phyloP scores from a whole-genome alignment of 64 coral and sea anemone genomes.

The Cladopsammia gracilis region DNA sequence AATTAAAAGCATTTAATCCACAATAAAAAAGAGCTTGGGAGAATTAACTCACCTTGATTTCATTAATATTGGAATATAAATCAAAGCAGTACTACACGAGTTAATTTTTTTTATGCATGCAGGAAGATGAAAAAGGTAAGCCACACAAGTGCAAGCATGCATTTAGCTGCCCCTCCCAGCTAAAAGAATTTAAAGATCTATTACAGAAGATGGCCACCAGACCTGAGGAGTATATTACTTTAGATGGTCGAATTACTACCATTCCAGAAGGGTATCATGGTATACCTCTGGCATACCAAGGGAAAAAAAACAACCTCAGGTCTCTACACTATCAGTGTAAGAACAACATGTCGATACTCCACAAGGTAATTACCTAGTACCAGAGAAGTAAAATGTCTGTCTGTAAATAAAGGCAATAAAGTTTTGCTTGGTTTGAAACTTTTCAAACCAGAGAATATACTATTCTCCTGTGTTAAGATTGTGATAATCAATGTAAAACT shows the following conservation, averaged over 20 bases:
- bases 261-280: conserved; percentile 43
- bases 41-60: background rate
- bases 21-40: background rate
- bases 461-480: no score
- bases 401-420: no score
- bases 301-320: conserved; percentile 53
- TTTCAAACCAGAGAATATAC: no score
- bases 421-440: no score
- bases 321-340: conserved; percentile 64
- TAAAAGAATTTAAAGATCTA: conserved; percentile 38
- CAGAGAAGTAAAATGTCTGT: no score
- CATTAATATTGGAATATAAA: background rate
- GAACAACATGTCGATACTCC: conserved; percentile 70
- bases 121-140: conserved; percentile 48
- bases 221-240: conserved; percentile 59
- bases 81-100: background rate
- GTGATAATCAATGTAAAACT: no score
- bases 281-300: conserved; percentile 39
- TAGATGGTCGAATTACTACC: conserved; percentile 40
- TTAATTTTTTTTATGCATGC: background rate
- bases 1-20: no score
- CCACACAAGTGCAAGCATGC: conserved; percentile 48
- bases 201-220: conserved; percentile 48
- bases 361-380: background rate
- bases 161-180: conserved; percentile 42